Conservation (phyloP, 2,113 vertebrate species). For the Pardalotus punctatus region DNA sequence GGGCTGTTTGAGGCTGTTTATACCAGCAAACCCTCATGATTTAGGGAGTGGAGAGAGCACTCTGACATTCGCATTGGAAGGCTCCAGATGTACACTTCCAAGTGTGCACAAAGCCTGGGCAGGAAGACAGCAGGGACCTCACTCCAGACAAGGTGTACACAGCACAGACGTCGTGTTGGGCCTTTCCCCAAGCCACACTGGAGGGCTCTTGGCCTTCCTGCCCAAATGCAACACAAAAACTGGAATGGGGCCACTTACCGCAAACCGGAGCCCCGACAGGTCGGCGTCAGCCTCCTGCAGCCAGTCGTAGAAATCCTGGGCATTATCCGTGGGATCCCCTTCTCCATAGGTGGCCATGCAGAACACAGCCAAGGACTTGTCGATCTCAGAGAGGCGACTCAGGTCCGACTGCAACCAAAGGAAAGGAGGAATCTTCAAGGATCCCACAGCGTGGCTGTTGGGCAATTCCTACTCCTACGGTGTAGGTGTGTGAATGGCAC, state of each 20-base stretch:
- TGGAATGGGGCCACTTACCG: slow-evolving; percentile 74
- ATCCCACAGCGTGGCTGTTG: background rate
- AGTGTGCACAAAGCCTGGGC: background rate
- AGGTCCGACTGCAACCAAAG: slow-evolving; percentile 81
- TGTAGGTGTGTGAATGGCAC: background rate
- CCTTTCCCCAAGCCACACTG: background rate
- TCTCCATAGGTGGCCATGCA: slow-evolving; percentile 98
- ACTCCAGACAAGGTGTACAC: background rate
- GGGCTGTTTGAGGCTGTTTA: background rate
- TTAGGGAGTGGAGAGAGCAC: background rate
- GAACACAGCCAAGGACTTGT: slow-evolving; percentile 92
- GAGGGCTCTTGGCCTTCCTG: background rate
- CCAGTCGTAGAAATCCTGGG: slow-evolving; percentile 98
- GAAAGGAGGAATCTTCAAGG: background rate
- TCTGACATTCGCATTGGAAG: background rate
- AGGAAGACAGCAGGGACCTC: background rate
- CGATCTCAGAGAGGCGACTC: slow-evolving; percentile 84
- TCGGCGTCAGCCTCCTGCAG: slow-evolving; percentile 87
- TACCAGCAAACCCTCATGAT: background rate
- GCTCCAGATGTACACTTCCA: background rate
- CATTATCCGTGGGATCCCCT: slow-evolving; percentile 95
- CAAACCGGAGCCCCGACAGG: slow-evolving; percentile 86
- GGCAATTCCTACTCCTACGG: background rate
- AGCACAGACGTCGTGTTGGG: background rate
- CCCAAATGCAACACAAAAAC: background rate